These are phyloP conservation scores for Drosophila dives DNA, from an alignment of 2,888 invertebrate genomes.

Conservation along the genomic window DNA sequence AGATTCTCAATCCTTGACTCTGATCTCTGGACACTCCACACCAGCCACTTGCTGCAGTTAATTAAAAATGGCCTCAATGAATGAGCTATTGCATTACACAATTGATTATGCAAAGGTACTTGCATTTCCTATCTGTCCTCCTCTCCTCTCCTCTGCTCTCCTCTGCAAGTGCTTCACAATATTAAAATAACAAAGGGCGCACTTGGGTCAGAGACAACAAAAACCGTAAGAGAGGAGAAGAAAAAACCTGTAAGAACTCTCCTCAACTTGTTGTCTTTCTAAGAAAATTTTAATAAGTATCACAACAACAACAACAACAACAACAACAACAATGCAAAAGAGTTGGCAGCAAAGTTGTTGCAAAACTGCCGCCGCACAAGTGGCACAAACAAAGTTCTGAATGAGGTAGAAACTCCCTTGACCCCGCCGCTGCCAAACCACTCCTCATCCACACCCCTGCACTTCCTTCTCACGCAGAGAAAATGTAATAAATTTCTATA, in stretches of 20 bases:
- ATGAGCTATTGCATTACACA: constrained; percentile 64
- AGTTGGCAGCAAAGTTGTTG: constrained; percentile 57
- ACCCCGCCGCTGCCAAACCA: neutral
- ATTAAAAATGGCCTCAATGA: constrained; percentile 61
- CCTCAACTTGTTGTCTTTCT: constrained; percentile 50
- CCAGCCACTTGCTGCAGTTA: constrained; percentile 47
- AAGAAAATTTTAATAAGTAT: constrained; percentile 65
- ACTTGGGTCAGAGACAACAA: constrained; percentile 54
- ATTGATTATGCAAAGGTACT: constrained; percentile 62
- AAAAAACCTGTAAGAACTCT: constrained; percentile 32
- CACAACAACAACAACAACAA: constrained; percentile 38
- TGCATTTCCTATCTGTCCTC: constrained; percentile 31
- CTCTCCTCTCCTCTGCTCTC: neutral
- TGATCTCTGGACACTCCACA: neutral
- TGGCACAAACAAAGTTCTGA: constrained; percentile 61
- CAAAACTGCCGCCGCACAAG: constrained; percentile 60
- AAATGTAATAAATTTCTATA: constrained; percentile 76
- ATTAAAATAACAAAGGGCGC: constrained; percentile 60
- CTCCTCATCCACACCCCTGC: neutral
- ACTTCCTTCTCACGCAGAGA: constrained; percentile 38
- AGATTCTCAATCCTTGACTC: constrained; percentile 2
- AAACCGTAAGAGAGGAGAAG: constrained; percentile 8
- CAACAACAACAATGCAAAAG: constrained; percentile 43
- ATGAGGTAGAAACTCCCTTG: constrained; percentile 52
- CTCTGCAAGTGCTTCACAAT: constrained; percentile 22